phyloP scores from a whole-genome alignment of 2,888 invertebrate genomes.

The Parelbella ahira region DNA sequence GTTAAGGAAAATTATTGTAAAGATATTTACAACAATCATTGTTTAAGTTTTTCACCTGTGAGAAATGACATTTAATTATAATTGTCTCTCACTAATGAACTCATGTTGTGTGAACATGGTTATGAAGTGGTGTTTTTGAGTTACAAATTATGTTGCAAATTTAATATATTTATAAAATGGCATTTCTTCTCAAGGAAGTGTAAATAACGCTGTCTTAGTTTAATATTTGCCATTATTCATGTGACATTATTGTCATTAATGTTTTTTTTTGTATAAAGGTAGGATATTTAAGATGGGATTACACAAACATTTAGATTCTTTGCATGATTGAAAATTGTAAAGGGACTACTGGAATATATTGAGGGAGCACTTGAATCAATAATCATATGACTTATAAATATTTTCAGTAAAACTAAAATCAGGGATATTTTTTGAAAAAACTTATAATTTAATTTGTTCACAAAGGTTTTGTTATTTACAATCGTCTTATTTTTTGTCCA shows the following conservation, averaged over 20 bases:
- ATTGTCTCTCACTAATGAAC: constrained; percentile 38
- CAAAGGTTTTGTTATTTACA: too few relatives aligned
- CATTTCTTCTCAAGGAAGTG: constrained; percentile 58
- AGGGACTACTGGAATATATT: too few relatives aligned
- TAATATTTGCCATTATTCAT: constrained; percentile 39
- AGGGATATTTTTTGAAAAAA: too few relatives aligned
- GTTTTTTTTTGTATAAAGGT: not conserved
- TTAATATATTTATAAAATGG: constrained; percentile 35
- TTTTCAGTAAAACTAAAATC: too few relatives aligned
- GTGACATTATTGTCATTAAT: constrained; percentile 33
- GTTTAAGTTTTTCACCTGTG: constrained; percentile 46
- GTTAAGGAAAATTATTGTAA: constrained; percentile 63
- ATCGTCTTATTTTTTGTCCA: too few relatives aligned
- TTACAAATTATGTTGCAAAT: constrained; percentile 46
- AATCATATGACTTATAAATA: too few relatives aligned
- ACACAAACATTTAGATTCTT: not conserved
- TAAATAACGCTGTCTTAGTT: constrained; percentile 38
- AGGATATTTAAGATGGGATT: constrained; percentile 1
- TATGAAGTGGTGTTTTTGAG: constrained; percentile 39
- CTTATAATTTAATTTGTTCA: too few relatives aligned
- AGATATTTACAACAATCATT: constrained; percentile 45
- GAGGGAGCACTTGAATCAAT: too few relatives aligned
- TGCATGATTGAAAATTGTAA: too few relatives aligned
- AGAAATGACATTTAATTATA: constrained; percentile 47
- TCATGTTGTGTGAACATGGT: constrained; percentile 34